Percentiles rank a stretch among this genome's conserved stretches.
phyloP scores from a whole-genome alignment of 2,888 invertebrate species.

The Lepidocyrtinus sp. region DNA sequence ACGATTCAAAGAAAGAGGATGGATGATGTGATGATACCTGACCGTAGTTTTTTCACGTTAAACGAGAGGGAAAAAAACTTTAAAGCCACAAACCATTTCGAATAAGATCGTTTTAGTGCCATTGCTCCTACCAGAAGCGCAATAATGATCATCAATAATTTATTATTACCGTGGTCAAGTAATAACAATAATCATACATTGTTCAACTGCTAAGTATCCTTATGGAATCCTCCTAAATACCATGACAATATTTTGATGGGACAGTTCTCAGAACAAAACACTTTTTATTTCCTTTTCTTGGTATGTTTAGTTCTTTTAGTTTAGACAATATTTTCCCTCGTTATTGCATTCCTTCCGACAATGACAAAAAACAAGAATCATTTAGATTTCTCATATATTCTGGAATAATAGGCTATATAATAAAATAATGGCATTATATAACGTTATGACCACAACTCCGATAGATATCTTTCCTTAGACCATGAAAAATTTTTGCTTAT shows the following conservation, averaged over 20 bases:
- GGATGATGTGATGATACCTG: no score
- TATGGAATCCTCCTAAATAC: not conserved
- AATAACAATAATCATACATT: slow-evolving; percentile 6
- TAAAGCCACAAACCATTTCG: slow-evolving; percentile 6
- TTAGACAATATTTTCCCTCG: not conserved
- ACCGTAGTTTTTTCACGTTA: no score
- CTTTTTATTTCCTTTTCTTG: no score
- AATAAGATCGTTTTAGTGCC: slow-evolving; percentile 6
- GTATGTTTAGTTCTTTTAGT: no score
- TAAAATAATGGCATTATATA: slow-evolving; percentile 6
- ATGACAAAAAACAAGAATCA: not conserved
- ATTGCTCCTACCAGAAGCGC: not conserved
- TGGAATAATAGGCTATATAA: slow-evolving; percentile 5
- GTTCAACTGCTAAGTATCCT: not conserved
- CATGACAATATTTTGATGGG: slow-evolving; percentile 1
- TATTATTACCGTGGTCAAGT: not conserved
- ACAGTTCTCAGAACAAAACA: not conserved
- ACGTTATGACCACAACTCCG: not conserved
- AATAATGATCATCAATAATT: not conserved
- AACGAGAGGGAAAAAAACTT: not conserved
- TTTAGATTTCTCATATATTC: not conserved
- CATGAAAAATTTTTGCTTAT: slow-evolving; percentile 19
- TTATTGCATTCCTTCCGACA: not conserved
- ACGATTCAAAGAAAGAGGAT: slow-evolving; percentile 7
- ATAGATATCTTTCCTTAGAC: slow-evolving; percentile 19